Conservation (phyloP, 2,113 vertebrate species). For the Arizona elegans region DNA sequence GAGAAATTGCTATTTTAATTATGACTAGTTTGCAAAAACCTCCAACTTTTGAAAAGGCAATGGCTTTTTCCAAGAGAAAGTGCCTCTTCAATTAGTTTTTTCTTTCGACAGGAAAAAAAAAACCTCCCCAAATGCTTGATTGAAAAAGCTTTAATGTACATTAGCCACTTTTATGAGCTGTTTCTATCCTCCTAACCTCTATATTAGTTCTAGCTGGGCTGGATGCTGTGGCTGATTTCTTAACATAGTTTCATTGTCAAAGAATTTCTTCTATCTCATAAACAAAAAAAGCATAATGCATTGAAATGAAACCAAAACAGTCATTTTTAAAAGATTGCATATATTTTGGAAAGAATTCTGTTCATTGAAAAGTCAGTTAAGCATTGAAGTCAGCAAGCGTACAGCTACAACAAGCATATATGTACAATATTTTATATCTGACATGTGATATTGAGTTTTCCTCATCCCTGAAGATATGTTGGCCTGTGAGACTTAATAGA, state of each 20-base stretch:
- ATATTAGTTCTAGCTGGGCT: not conserved
- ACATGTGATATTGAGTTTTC: not conserved
- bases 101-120: not conserved
- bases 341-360: not conserved
- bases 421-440: not conserved
- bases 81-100: not conserved
- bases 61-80: not conserved
- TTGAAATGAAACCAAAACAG: constrained; percentile 23
- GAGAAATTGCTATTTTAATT: not conserved
- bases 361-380: constrained; percentile 1
- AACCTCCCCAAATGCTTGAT: not conserved
- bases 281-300: not conserved
- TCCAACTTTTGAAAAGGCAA: not conserved
- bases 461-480: not conserved
- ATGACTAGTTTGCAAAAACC: not conserved
- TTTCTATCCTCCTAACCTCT: not conserved
- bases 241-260: not conserved
- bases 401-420: not conserved
- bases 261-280: not conserved
- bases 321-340: not conserved
- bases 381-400: not conserved
- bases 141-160: not conserved
- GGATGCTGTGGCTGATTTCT: not conserved
- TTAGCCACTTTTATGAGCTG: not conserved
- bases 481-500: not conserved